These are phyloP conservation scores for Spodoptera litura DNA, from an alignment of 1,140 invertebrate species.

Conservation along the genomic window DNA sequence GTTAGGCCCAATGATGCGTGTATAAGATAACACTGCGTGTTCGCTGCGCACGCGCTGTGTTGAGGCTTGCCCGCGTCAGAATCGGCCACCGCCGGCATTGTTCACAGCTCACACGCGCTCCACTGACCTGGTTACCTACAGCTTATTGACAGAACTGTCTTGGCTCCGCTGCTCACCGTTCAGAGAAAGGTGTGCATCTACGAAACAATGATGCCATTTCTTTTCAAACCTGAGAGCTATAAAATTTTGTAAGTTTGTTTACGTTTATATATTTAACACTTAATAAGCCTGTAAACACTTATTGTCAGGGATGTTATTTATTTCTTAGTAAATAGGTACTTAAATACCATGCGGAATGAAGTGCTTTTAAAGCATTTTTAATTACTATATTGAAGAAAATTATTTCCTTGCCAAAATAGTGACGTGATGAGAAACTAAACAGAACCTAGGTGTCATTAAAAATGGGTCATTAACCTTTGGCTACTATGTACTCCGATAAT, in stretches of 20 bases:
- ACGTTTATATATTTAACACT: conserved; percentile 24
- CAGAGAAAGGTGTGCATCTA: conserved; percentile 61
- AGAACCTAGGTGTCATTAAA: not conserved
- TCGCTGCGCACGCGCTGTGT: conserved; percentile 3
- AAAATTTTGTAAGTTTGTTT: conserved; percentile 38
- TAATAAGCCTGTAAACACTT: conserved; percentile 6
- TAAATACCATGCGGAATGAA: not conserved
- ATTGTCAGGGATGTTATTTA: conserved; percentile 22
- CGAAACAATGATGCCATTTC: conserved; percentile 21
- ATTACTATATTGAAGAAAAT: conserved; percentile 1
- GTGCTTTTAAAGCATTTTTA: not conserved
- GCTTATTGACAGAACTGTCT: conserved; percentile 81
- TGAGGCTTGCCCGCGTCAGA: conserved; percentile 33
- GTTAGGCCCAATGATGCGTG: conserved; percentile 42
- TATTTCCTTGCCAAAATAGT: conserved; percentile 22
- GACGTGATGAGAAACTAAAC: conserved; percentile 21
- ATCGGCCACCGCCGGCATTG: conserved; percentile 62
- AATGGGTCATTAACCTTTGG: conserved; percentile 21
- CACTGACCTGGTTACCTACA: conserved; percentile 80
- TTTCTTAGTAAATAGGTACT: not conserved
- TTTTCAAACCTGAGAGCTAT: conserved; percentile 34
- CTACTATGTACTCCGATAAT: not conserved
- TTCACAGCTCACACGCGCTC: conserved; percentile 69
- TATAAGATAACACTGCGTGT: conserved; percentile 26
- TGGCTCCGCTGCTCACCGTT: conserved; percentile 70